phyloP scores from a whole-genome alignment of 2,888 invertebrate genomes.

The Xanthorhoe spadicearia region DNA sequence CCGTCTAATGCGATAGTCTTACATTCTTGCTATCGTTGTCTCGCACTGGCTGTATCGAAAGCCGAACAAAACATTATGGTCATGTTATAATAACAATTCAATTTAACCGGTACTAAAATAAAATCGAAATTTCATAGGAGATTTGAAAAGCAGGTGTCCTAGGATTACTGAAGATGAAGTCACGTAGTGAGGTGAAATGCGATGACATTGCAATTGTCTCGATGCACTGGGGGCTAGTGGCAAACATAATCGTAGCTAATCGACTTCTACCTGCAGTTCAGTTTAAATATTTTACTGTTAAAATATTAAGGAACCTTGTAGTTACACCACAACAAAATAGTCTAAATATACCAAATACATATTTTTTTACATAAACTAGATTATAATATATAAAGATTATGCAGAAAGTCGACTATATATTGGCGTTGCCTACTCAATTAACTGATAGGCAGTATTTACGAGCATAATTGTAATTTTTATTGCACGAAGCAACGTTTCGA shows the following conservation, averaged over 20 bases:
- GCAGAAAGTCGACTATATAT: neutral
- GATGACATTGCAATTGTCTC: slow-evolving; percentile 78
- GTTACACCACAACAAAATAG: too few relatives aligned
- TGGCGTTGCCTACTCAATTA: neutral
- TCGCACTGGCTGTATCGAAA: slow-evolving; percentile 15
- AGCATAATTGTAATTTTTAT: neutral
- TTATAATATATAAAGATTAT: neutral
- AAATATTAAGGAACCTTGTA: too few relatives aligned
- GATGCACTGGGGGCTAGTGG: slow-evolving; percentile 62
- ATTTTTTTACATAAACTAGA: too few relatives aligned
- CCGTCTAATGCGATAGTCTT: slow-evolving; percentile 1
- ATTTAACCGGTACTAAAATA: slow-evolving; percentile 42
- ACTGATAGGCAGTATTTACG: neutral
- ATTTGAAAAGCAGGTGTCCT: slow-evolving; percentile 78
- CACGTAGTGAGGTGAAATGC: slow-evolving; percentile 75
- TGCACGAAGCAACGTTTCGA: neutral
- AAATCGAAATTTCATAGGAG: slow-evolving; percentile 47
- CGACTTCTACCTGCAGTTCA: slow-evolving; percentile 42
- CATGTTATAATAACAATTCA: slow-evolving; percentile 44
- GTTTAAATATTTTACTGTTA: slow-evolving; percentile 25
- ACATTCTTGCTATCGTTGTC: slow-evolving; percentile 17
- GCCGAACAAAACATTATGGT: slow-evolving; percentile 35
- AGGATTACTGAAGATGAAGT: slow-evolving; percentile 78
- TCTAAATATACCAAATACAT: too few relatives aligned
- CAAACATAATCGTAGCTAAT: slow-evolving; percentile 59